Percentiles rank a stretch among this genome's conserved stretches.
Evolutionary conservation across 2,113 vertebrate genomes (phyloP).

Genomic region (Ardeotis arabs): DNA sequence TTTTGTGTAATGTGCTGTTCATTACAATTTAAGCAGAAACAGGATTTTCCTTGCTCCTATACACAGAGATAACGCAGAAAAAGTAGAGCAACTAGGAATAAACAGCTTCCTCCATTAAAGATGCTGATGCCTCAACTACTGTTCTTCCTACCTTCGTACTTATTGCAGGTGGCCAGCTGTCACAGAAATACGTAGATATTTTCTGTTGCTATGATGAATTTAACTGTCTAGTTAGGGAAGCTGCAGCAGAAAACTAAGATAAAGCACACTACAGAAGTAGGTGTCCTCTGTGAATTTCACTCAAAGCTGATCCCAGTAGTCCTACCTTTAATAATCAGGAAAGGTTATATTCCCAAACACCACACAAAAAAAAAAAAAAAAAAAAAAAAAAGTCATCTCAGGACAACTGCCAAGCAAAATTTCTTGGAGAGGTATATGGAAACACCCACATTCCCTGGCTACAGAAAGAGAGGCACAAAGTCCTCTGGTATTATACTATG

Average conservation of each 20-base stretch:
- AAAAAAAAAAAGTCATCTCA: background rate
- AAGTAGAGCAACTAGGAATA: background rate
- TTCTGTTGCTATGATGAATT: background rate
- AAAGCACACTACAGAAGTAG: background rate
- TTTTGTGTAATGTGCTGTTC: background rate
- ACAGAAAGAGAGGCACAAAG: background rate
- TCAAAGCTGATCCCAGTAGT: background rate
- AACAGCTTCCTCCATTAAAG: background rate
- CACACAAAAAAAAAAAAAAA: background rate
- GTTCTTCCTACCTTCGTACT: rapidly evolving
- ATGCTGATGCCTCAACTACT: too few relatives aligned
- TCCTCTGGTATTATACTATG: background rate
- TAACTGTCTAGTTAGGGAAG: background rate
- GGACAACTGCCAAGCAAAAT: background rate
- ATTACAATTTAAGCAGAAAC: background rate
- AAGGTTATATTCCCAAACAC: background rate
- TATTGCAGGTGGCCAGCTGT: background rate
- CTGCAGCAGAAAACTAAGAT: background rate
- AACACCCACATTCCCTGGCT: background rate
- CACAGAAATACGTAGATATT: background rate
- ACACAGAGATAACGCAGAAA: background rate
- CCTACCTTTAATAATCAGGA: background rate
- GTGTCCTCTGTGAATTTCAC: background rate
- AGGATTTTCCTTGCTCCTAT: background rate
- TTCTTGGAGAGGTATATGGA: background rate